phyloP scores from a whole-genome alignment of 2,888 invertebrate species.

The Hyposoter dolosus region DNA sequence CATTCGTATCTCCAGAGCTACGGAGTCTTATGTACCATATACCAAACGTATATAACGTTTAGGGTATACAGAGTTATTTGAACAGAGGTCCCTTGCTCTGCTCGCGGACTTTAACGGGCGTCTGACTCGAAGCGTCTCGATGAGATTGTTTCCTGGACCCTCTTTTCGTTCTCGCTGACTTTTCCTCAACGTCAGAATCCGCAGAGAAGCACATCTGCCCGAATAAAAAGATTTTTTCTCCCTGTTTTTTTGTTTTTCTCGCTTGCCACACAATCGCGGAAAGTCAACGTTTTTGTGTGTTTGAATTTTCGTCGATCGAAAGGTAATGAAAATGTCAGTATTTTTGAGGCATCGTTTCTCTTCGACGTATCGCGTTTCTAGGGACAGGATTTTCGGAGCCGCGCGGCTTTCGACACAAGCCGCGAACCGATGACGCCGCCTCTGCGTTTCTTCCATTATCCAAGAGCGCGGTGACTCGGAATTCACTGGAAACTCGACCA shows the following conservation, averaged over 20 bases:
- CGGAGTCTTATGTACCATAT: conserved; percentile 35
- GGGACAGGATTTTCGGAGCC: conserved; percentile 7
- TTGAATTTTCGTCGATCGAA: conserved; percentile 19
- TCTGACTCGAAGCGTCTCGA: conserved; percentile 59
- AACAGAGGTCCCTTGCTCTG: conserved; percentile 58
- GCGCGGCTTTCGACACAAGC: conserved; percentile 43
- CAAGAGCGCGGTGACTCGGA: background rate
- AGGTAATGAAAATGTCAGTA: conserved; percentile 43
- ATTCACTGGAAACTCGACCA: conserved; percentile 26
- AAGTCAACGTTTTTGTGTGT: conserved; percentile 31
- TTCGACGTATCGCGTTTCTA: conserved; percentile 4
- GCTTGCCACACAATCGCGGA: conserved; percentile 23
- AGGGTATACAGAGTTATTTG: conserved; percentile 61
- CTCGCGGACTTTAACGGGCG: conserved; percentile 61
- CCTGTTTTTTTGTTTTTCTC: background rate
- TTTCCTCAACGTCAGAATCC: conserved; percentile 50
- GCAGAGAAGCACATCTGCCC: conserved; percentile 58
- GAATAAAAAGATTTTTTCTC: conserved; percentile 52
- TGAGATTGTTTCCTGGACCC: conserved; percentile 69
- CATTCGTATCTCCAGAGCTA: conserved; percentile 39
- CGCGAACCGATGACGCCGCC: conserved; percentile 52
- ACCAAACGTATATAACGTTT: conserved; percentile 42
- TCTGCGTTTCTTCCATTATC: conserved; percentile 18
- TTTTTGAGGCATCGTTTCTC: background rate
- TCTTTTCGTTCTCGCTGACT: conserved; percentile 55